Evolutionary conservation across 2,797 vertebrate genomes (phyloP).

Genomic region (Arrhamphus sclerolepis): DNA sequence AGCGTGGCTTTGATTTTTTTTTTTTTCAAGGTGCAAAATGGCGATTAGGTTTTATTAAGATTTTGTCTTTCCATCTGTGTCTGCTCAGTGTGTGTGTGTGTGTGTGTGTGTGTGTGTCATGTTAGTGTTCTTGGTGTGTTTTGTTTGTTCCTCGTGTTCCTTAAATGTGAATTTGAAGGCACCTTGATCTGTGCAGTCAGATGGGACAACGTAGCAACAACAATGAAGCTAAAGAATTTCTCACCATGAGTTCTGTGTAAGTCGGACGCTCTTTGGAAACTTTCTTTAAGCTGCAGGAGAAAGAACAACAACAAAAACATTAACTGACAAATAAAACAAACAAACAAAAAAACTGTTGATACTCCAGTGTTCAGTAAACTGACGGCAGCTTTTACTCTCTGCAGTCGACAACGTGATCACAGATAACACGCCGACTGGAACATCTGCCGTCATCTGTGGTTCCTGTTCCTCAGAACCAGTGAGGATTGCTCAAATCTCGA

Average conservation of each 20-base stretch:
- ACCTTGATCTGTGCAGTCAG: background rate
- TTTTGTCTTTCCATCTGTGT: background rate
- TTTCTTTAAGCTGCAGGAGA: constrained; percentile 92
- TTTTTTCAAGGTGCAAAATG: too few species aligned
- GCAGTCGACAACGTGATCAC: too few species aligned
- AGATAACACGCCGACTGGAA: too few species aligned
- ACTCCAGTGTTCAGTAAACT: background rate
- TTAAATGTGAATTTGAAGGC: background rate
- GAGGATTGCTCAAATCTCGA: too few species aligned
- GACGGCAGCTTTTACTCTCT: too few species aligned
- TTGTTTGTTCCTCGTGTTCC: background rate
- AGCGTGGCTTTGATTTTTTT: too few species aligned
- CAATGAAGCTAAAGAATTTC: constrained; percentile 45
- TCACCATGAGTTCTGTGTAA: constrained; percentile 97
- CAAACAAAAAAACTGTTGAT: too few species aligned
- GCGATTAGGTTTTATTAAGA: too few species aligned
- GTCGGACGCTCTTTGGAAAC: constrained; percentile 97
- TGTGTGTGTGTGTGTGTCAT: background rate
- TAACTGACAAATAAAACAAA: background rate
- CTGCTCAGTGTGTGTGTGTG: background rate
- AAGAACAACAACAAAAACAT: constrained; percentile 12
- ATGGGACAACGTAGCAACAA: too few species aligned
- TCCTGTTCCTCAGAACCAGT: too few species aligned
- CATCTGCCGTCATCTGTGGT: too few species aligned
- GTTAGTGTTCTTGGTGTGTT: background rate